Conservation (phyloP, 2,888 invertebrate species). For the Drosophila recens region DNA sequence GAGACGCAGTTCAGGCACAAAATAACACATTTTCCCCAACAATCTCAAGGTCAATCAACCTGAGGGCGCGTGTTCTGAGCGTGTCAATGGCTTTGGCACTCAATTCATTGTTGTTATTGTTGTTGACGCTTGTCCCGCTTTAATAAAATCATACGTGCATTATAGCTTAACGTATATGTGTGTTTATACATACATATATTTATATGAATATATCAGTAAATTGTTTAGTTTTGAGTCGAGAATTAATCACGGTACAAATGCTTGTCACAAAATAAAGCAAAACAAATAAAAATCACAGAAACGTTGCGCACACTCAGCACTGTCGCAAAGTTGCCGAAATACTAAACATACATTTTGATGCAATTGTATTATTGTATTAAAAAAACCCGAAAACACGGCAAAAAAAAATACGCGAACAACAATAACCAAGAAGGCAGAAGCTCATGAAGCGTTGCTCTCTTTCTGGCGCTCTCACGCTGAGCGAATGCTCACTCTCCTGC, state of each 20-base stretch:
- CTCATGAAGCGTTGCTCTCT: conserved; percentile 56
- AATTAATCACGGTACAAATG: conserved; percentile 45
- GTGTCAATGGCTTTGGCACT: conserved; percentile 64
- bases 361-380: conserved; percentile 72
- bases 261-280: conserved; percentile 17
- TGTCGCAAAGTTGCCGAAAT: conserved; percentile 79
- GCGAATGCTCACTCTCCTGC: conserved; percentile 11
- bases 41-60: conserved; percentile 76
- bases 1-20: conserved; percentile 36
- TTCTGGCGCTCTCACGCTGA: conserved; percentile 42
- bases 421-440: conserved; percentile 45
- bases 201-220: background rate
- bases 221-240: conserved; percentile 17
- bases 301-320: conserved; percentile 72
- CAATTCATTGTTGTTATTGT: conserved; percentile 28
- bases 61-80: conserved; percentile 46
- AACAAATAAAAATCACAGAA: conserved; percentile 49
- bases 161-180: background rate
- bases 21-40: conserved; percentile 43
- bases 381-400: conserved; percentile 58
- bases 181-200: background rate
- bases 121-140: conserved; percentile 8
- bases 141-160: conserved; percentile 20
- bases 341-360: conserved; percentile 76
- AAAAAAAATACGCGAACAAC: conserved; percentile 37